A percentile compares a stretch with the other conserved stretches of the same genome.
Evolutionary conservation across 2,888 invertebrate species (phyloP).

Genomic region (Dynastes tityus): DNA sequence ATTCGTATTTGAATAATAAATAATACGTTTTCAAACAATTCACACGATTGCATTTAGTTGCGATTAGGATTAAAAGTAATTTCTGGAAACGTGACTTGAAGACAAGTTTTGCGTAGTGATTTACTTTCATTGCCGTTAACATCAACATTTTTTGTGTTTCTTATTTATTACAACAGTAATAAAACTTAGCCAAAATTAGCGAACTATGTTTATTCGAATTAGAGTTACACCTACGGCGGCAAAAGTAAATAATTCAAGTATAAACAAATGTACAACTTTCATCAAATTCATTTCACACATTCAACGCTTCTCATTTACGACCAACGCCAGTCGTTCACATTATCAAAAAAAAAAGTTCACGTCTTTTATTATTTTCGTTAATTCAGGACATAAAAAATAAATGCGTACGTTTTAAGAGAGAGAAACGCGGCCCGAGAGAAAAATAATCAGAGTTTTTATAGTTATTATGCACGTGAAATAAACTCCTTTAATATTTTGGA

Average conservation of each 20-base stretch:
- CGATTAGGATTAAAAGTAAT: background rate
- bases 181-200: slow-evolving; percentile 30
- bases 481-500: slow-evolving; percentile 49
- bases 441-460: slow-evolving; percentile 47
- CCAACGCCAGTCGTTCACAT: slow-evolving; percentile 42
- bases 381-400: slow-evolving; percentile 48
- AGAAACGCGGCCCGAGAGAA: slow-evolving; percentile 42
- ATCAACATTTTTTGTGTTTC: background rate
- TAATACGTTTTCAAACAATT: too few relatives aligned
- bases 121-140: background rate
- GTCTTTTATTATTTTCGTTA: slow-evolving; percentile 46
- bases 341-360: slow-evolving; percentile 41
- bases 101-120: too few relatives aligned
- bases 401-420: slow-evolving; percentile 45
- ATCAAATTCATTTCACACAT: slow-evolving; percentile 44
- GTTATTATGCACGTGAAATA: slow-evolving; percentile 48
- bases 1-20: too few relatives aligned
- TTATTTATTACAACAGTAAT: slow-evolving; percentile 12
- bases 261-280: slow-evolving; percentile 41
- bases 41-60: too few relatives aligned
- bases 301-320: slow-evolving; percentile 40
- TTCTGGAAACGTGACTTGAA: background rate
- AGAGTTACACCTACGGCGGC: slow-evolving; percentile 1
- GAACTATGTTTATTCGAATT: slow-evolving; percentile 22
- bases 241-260: slow-evolving; percentile 31